Conservation (phyloP, 2,113 vertebrate genomes). For the Pelusios castaneus region DNA sequence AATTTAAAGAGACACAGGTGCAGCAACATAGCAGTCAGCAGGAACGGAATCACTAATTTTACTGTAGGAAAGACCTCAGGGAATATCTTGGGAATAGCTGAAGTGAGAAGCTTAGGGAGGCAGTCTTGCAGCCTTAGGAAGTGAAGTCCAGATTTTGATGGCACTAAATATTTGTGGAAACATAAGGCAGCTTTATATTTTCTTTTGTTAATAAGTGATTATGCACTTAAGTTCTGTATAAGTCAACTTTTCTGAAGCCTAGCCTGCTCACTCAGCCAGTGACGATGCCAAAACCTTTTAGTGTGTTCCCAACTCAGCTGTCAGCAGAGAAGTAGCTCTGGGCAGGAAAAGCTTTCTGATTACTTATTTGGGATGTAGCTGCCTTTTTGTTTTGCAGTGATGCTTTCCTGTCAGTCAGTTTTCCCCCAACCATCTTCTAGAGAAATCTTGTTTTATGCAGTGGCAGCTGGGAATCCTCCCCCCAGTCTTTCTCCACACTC, state of each 20-base stretch:
- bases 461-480: background rate
- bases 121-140: background rate
- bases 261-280: background rate
- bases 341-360: background rate
- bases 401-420: background rate
- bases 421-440: background rate
- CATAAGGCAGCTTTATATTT: background rate
- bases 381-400: background rate
- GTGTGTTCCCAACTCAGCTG: background rate
- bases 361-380: background rate
- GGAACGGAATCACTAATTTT: background rate
- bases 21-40: conserved; percentile 31
- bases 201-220: background rate
- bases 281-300: background rate
- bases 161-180: background rate
- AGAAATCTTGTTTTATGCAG: background rate
- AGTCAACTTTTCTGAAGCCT: background rate
- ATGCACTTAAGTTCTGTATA: background rate
- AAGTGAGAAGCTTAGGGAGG: conserved; percentile 15
- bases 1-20: background rate
- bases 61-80: background rate
- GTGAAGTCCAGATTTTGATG: background rate
- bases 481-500: background rate
- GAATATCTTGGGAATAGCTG: background rate
- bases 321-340: background rate